Percentiles rank a stretch among this genome's conserved stretches.
Evolutionary conservation across 2,888 invertebrate species (phyloP).

Genomic region (Drosophila antonietae): DNA sequence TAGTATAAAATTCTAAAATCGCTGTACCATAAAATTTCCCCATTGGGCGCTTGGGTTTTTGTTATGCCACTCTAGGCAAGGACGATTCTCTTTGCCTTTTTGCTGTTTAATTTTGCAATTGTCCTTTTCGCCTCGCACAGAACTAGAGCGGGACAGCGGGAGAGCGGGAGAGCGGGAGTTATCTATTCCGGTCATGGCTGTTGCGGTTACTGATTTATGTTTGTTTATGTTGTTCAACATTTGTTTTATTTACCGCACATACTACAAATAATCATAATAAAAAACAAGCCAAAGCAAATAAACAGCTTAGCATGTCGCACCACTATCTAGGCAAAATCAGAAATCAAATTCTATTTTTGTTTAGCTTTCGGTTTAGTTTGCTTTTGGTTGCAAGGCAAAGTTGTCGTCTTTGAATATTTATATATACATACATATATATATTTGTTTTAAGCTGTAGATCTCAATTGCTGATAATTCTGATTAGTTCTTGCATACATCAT

Average conservation of each 20-base stretch:
- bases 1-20: constrained; percentile 70
- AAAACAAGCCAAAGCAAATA: constrained; percentile 23
- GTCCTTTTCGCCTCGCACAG: constrained; percentile 62
- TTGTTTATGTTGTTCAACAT: constrained; percentile 69
- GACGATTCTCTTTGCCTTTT: constrained; percentile 65
- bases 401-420: not conserved
- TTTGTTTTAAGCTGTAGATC: not conserved
- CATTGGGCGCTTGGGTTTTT: constrained; percentile 69
- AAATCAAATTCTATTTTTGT: constrained; percentile 33
- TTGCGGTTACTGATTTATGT: constrained; percentile 77
- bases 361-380: constrained; percentile 7
- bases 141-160: not conserved
- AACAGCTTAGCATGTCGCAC: constrained; percentile 37
- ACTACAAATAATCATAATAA: constrained; percentile 4
- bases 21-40: constrained; percentile 82
- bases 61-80: constrained; percentile 52
- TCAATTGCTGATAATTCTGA: not conserved
- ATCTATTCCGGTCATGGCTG: constrained; percentile 69
- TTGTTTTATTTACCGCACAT: constrained; percentile 65
- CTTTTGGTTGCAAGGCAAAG: not conserved
- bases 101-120: constrained; percentile 79
- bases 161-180: constrained; percentile 30
- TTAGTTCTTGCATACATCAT: not conserved
- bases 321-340: constrained; percentile 27
- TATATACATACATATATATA: not conserved